phyloP scores from a whole-genome alignment of 2,888 invertebrate species.

The Folsomia manolachei region DNA sequence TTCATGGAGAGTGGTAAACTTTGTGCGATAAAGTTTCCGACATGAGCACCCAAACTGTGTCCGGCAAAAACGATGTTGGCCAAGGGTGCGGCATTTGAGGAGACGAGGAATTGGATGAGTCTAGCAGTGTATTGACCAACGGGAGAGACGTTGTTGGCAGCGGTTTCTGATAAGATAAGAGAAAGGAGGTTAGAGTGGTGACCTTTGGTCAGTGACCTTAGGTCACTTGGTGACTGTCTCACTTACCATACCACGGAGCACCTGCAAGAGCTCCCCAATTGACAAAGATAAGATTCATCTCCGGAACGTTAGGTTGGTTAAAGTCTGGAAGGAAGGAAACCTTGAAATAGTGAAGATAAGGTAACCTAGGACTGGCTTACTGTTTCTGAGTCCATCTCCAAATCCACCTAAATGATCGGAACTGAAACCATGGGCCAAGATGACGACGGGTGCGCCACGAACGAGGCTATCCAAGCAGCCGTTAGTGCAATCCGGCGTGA shows the following conservation, averaged over 20 bases:
- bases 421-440: constrained; percentile 47
- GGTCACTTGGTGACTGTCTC: too few species aligned
- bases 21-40: constrained; percentile 64
- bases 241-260: constrained; percentile 62
- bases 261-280: constrained; percentile 62
- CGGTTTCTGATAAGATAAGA: constrained; percentile 54
- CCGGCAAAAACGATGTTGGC: constrained; percentile 63
- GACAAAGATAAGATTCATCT: constrained; percentile 60
- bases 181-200: too few species aligned
- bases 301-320: neutral
- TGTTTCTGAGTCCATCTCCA: constrained; percentile 20
- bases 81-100: constrained; percentile 59
- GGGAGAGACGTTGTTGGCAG: constrained; percentile 61
- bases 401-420: constrained; percentile 31
- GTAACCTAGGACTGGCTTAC: constrained; percentile 12
- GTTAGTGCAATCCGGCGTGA: constrained; percentile 15
- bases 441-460: constrained; percentile 32
- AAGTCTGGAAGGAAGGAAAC: neutral
- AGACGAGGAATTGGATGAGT: constrained; percentile 63
- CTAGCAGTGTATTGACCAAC: constrained; percentile 62
- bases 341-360: neutral
- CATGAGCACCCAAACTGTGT: constrained; percentile 65
- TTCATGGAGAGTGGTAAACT: constrained; percentile 57
- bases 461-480: constrained; percentile 26
- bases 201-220: too few species aligned